Conservation (phyloP, 30 jellyfish, hydroid and myxozoan genomes). For the Cassiopea andromeda region DNA sequence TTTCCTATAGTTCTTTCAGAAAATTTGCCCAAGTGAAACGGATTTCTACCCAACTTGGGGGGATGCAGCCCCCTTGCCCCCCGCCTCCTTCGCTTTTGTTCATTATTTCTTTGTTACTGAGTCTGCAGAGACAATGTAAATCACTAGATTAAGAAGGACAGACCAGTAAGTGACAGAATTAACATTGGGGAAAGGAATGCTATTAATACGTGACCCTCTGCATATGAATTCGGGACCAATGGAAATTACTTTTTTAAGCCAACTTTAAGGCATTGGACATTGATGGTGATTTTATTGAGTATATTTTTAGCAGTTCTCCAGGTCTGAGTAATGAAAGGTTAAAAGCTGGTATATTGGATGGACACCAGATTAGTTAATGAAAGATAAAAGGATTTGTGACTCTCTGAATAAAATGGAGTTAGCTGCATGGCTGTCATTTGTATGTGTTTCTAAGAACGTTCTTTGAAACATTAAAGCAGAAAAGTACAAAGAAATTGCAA, state of each 20-base stretch:
- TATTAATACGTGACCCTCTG: slow-evolving; percentile 25
- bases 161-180: slow-evolving; percentile 28
- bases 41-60: too few relatives aligned
- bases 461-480: slow-evolving; percentile 23
- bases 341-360: slow-evolving; percentile 7
- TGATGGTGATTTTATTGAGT: slow-evolving; percentile 8
- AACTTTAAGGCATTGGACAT: slow-evolving; percentile 18
- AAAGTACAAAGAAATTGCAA: slow-evolving; percentile 11
- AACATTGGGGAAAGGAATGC: slow-evolving; percentile 5
- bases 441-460: neutral
- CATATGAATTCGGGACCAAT: slow-evolving; percentile 23
- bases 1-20: too few relatives aligned
- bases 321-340: neutral
- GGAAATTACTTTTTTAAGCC: neutral
- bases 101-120: slow-evolving; percentile 37
- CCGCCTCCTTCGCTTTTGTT: too few relatives aligned
- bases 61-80: too few relatives aligned
- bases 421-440: neutral
- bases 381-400: neutral
- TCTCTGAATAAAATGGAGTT: neutral
- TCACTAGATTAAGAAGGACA: slow-evolving; percentile 53
- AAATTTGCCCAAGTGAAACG: too few relatives aligned
- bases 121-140: slow-evolving; percentile 34
- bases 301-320: slow-evolving; percentile 7
- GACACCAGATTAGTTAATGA: neutral